Base-by-base conservation (phyloP, 2,113 vertebrate species). In the Syngnathus typhle region DNA sequence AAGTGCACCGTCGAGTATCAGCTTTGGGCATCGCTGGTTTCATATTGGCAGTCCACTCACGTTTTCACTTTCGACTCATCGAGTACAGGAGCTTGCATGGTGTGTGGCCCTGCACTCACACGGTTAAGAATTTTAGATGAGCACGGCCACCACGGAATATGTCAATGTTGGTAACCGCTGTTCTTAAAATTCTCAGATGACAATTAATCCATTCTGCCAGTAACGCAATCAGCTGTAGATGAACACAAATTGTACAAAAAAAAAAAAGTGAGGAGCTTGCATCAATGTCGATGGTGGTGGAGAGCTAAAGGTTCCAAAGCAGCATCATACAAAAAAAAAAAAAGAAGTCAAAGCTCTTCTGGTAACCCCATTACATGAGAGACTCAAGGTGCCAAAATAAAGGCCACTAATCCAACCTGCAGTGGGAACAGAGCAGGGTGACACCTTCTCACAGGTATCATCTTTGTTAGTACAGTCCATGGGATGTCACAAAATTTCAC, bases 391-490 rank as follows among this genome's bases (percentile, higher is more conserved):
- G 27, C 27, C 27, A 32, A 32, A 32, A 32, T 32, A 32, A 32
- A 32, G 55, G 5, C 27, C 27, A 21, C 59, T 60, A 60, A 60
- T 60, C 59, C 59, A 58, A 58, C 15, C 23, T 16, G 23, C 13
- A 60, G 59, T 60, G 59, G 59, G 59, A 60, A 60, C 59, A 41
- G 59, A 41, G 36, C 37, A 41, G 59, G 59, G 16, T n/a, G 36
- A 39, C 36, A 60, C 59, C 59, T 60, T 60, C 59, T 60, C 59
- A 60, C 59, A 60, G 59, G 59, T 60, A 60, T 60, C 59, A 39
- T 60, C 37, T 60, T 60, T 60, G 18, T 39, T 38, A 5, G 11
- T 12, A 55, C 11, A 55, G 16, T 8, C 37, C 59, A 39, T 21
- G 37, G 11, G 36, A 27, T 58, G 55, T 58, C 27, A 32, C 27